These are phyloP conservation scores for Asobara japonica DNA, from an alignment of 1,140 invertebrate genomes.

Conservation along the genomic window DNA sequence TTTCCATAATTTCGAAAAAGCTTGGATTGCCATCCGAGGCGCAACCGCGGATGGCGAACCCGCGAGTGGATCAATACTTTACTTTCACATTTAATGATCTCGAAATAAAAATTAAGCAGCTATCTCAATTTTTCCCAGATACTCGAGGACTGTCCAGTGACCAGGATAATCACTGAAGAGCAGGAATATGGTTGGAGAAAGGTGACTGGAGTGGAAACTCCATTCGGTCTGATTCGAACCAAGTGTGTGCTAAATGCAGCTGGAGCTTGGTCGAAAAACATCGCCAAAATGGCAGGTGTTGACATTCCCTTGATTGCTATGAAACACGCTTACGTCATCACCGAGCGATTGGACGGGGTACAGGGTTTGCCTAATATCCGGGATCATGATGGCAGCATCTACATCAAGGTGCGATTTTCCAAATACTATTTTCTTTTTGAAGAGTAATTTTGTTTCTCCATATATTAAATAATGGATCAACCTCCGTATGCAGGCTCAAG, in stretches of 20 bases:
- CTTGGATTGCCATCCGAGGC: too few species aligned
- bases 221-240: constrained; percentile 77
- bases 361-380: constrained; percentile 81
- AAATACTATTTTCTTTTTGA: too few species aligned
- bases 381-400: constrained; percentile 86
- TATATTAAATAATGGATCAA: too few species aligned
- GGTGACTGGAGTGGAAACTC: constrained; percentile 80
- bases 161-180: constrained; percentile 72
- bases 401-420: constrained; percentile 85
- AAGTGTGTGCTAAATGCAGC: constrained; percentile 79
- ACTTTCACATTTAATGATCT: background rate
- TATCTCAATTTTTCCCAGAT: too few species aligned
- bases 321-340: constrained; percentile 90
- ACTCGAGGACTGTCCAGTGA: constrained; percentile 80
- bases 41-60: too few species aligned
- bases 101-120: too few species aligned
- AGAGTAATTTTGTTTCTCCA: too few species aligned
- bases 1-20: too few species aligned
- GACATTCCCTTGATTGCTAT: constrained; percentile 81
- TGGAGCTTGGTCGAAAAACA: constrained; percentile 82
- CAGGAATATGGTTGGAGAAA: constrained; percentile 71
- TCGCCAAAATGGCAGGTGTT: constrained; percentile 77
- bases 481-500: too few species aligned
- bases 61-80: background rate
- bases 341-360: constrained; percentile 78